A percentile compares a stretch with the other conserved stretches of the same genome.
Evolutionary conservation across 2,797 vertebrate genomes (phyloP).

Genomic region (Pipistrellus pygmaeus): DNA sequence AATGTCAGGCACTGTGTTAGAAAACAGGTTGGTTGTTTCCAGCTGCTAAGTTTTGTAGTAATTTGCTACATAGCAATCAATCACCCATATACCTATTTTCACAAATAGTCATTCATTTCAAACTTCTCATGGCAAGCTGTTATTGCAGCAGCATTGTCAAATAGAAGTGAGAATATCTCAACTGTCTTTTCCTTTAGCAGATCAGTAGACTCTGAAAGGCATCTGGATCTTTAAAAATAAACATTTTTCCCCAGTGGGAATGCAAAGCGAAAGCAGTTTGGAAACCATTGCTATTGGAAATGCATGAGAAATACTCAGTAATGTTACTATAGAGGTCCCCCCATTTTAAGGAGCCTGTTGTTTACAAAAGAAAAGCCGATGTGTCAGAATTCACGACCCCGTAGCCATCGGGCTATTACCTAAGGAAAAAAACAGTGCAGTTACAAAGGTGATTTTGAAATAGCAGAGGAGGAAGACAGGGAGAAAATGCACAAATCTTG

Average conservation of each 20-base stretch:
- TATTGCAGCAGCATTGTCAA: neutral
- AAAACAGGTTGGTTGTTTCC: neutral
- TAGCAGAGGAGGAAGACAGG: neutral
- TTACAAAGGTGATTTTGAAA: constrained; percentile 23
- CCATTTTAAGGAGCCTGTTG: neutral
- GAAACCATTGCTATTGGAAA: constrained; percentile 12
- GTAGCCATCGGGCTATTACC: neutral
- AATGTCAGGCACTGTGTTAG: neutral
- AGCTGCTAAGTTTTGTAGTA: neutral
- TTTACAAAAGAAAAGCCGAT: neutral
- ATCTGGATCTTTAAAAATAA: neutral
- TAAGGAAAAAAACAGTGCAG: neutral
- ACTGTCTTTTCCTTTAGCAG: neutral
- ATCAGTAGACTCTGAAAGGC: neutral
- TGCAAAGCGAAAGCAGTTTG: neutral
- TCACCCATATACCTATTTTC: neutral
- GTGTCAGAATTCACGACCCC: neutral
- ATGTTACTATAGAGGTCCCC: neutral
- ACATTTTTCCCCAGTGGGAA: constrained; percentile 34
- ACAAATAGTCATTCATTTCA: constrained; percentile 1
- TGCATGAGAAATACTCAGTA: neutral
- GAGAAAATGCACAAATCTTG: constrained; percentile 10
- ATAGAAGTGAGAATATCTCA: neutral
- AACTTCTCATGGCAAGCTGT: constrained; percentile 29
- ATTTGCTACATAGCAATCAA: neutral